Percentiles rank a stretch among this genome's conserved stretches.
These are phyloP conservation scores for Aphelenchoides fujianensis DNA, from an alignment of 1,140 invertebrate species.

Conservation along the genomic window DNA sequence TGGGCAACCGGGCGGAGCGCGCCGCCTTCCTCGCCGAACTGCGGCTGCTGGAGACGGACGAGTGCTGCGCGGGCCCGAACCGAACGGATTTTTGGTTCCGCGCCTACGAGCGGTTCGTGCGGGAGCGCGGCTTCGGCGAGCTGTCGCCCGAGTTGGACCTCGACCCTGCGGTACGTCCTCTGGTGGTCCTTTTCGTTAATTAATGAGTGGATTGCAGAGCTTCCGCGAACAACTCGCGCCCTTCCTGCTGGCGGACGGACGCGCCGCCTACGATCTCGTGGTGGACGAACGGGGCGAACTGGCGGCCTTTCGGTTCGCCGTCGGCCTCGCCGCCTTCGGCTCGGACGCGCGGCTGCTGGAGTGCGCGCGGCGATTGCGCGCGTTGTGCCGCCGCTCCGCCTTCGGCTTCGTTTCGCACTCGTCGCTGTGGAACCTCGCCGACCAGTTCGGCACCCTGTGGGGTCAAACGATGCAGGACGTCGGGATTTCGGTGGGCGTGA, in stretches of 20 bases:
- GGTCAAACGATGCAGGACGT: slow-evolving; percentile 57
- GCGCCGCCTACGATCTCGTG: slow-evolving; percentile 49
- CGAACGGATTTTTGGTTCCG: slow-evolving; percentile 56
- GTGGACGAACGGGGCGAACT: slow-evolving; percentile 26
- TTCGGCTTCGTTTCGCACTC: slow-evolving; percentile 46
- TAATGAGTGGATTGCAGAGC: slow-evolving; percentile 20
- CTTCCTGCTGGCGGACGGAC: slow-evolving; percentile 44
- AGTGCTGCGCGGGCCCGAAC: slow-evolving; percentile 43
- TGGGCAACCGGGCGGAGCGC: slow-evolving; percentile 36
- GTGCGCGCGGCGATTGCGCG: slow-evolving; percentile 41
- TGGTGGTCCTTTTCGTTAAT: too few species aligned
- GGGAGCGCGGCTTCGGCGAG: slow-evolving; percentile 43
- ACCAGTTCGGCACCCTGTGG: slow-evolving; percentile 57
- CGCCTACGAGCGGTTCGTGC: slow-evolving; percentile 45
- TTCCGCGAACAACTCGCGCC: slow-evolving; percentile 38
- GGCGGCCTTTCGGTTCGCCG: slow-evolving; percentile 41
- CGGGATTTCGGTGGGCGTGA: slow-evolving; percentile 67
- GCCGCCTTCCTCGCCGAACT: slow-evolving; percentile 37
- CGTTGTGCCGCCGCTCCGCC: slow-evolving; percentile 18
- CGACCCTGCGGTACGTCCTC: slow-evolving; percentile 37
- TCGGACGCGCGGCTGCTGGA: slow-evolving; percentile 38
- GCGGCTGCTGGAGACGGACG: slow-evolving; percentile 39
- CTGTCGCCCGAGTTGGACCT: slow-evolving; percentile 24
- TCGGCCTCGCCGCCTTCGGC: slow-evolving; percentile 34
- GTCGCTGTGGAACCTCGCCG: slow-evolving; percentile 52